These are phyloP conservation scores for Drosophila nebulosa DNA, from an alignment of 1,140 invertebrate genomes.

Conservation along the genomic window DNA sequence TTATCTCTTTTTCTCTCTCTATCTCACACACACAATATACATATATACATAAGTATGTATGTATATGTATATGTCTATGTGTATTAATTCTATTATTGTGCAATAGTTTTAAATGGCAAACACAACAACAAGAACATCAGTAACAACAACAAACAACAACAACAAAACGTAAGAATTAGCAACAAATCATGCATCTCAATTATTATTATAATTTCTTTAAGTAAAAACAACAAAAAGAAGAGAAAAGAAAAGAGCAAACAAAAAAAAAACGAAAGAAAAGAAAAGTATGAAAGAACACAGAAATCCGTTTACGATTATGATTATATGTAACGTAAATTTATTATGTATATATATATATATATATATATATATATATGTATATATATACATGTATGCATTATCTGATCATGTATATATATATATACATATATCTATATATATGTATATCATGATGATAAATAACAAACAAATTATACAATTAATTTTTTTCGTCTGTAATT, in stretches of 20 bases:
- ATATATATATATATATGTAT: neutral
- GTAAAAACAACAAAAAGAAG: slow-evolving; percentile 16
- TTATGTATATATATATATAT: neutral
- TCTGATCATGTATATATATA: neutral
- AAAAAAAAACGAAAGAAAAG: slow-evolving; percentile 17
- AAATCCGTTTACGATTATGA: slow-evolving; percentile 46
- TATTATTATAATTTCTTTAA: slow-evolving; percentile 65
- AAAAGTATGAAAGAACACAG: neutral
- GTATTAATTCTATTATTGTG: slow-evolving; percentile 71
- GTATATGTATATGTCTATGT: slow-evolving; percentile 25
- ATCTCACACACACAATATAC: slow-evolving; percentile 16
- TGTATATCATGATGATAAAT: neutral
- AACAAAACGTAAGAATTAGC: neutral
- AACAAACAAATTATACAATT: slow-evolving; percentile 31
- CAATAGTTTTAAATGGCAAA: slow-evolving; percentile 74
- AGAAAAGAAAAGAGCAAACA: slow-evolving; percentile 6
- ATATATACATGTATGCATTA: too few relatives aligned
- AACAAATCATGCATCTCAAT: slow-evolving; percentile 57
- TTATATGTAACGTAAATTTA: slow-evolving; percentile 14
- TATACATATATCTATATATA: neutral
- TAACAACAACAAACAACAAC: slow-evolving; percentile 27
- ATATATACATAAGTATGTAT: neutral
- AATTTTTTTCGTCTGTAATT: slow-evolving; percentile 67
- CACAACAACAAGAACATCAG: slow-evolving; percentile 39
- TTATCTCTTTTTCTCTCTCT: neutral